Evolutionary conservation across 2,797 vertebrate genomes (phyloP).

Genomic region (Xiphorhynchus erythropygius): DNA sequence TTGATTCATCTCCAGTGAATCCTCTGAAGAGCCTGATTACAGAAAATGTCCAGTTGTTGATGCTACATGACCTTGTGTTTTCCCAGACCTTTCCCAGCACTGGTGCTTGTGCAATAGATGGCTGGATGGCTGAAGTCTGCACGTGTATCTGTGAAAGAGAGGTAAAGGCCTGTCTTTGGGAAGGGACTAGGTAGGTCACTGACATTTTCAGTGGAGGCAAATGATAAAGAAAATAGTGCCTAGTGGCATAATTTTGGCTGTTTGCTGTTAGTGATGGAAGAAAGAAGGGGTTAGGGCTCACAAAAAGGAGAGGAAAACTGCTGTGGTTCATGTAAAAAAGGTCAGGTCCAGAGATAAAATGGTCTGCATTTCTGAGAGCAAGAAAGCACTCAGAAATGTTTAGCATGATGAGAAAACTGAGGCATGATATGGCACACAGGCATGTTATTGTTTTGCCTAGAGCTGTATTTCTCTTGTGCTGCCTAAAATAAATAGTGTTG

Average conservation of each 20-base stretch:
- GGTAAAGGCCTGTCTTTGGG: neutral
- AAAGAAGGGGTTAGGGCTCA: neutral
- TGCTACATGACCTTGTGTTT: neutral
- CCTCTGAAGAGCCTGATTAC: neutral
- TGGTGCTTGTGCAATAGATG: neutral
- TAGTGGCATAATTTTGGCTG: neutral
- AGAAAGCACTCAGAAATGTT: neutral
- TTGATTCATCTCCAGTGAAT: neutral
- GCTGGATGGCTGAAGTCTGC: neutral
- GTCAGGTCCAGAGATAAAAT: neutral
- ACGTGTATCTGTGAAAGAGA: neutral
- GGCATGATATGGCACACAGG: neutral
- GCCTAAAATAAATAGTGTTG: neutral
- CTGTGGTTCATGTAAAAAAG: neutral
- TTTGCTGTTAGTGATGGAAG: neutral
- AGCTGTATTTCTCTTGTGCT: neutral
- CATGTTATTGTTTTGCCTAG: slow-evolving; percentile 24
- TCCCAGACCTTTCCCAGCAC: neutral
- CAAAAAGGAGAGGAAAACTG: neutral
- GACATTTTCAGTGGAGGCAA: neutral
- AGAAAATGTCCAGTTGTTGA: neutral
- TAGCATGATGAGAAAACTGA: neutral
- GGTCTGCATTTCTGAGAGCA: neutral
- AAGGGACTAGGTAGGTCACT: neutral
- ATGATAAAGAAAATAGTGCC: neutral